These are phyloP conservation scores for Charanyca ferruginea DNA, from an alignment of 2,888 invertebrate genomes.

Conservation along the genomic window DNA sequence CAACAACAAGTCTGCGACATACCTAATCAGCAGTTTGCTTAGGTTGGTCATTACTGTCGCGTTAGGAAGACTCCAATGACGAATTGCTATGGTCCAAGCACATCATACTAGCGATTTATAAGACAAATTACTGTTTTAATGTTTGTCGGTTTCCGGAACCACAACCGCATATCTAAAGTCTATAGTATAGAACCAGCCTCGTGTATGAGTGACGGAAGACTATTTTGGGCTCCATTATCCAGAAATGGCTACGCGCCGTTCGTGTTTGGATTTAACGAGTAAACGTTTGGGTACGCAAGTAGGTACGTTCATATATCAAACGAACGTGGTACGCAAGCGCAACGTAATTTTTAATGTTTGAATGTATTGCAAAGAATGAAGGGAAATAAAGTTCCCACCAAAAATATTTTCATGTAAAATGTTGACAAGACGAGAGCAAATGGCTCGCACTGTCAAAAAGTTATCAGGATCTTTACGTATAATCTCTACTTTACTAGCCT, in stretches of 20 bases:
- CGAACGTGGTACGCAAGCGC: conserved; percentile 58
- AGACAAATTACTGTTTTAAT: conserved; percentile 24
- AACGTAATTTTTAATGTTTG: conserved; percentile 50
- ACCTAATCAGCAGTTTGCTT: conserved; percentile 37
- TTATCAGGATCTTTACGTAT: too few relatives aligned
- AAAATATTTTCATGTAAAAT: too few relatives aligned
- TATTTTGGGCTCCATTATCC: conserved; percentile 88
- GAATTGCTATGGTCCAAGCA: conserved; percentile 22
- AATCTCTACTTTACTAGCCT: too few relatives aligned
- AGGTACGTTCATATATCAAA: conserved; percentile 50
- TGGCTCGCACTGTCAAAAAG: too few relatives aligned
- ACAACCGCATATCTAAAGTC: conserved; percentile 53
- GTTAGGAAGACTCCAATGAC: conserved; percentile 19
- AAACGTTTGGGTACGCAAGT: conserved; percentile 70
- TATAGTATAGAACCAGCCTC: conserved; percentile 71
- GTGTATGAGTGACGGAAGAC: conserved; percentile 82
- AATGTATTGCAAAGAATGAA: conserved; percentile 44
- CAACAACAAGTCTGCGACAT: conserved; percentile 19
- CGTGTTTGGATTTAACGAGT: conserved; percentile 85
- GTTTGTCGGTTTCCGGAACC: conserved; percentile 50
- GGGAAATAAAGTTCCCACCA: too few relatives aligned
- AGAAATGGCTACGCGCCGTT: conserved; percentile 84
- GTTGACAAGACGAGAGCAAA: too few relatives aligned
- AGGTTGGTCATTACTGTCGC: conserved; percentile 22
- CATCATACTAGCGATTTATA: conserved; percentile 22